Conservation (phyloP, 2,113 vertebrate species). For the Solenodon paradoxus region DNA sequence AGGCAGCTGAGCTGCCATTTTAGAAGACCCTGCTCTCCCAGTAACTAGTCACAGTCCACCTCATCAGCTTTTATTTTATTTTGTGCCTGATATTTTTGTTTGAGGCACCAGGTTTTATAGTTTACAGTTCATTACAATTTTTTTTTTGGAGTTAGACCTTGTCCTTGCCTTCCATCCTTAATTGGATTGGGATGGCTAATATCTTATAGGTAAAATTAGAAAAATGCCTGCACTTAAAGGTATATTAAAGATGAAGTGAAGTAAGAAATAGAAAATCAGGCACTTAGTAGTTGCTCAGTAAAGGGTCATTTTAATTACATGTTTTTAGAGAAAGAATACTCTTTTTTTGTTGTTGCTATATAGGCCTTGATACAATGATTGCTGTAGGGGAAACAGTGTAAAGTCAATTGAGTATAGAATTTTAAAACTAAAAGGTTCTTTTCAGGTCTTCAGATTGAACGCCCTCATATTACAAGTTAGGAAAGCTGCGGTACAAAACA, state of each 20-base stretch:
- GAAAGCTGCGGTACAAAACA: neutral
- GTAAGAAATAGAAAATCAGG: neutral
- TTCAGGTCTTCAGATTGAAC: neutral
- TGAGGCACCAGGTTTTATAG: neutral
- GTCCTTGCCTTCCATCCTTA: neutral
- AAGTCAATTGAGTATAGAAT: neutral
- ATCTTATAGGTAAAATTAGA: neutral
- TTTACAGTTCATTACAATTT: neutral
- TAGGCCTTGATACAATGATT: neutral
- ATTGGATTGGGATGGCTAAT: neutral
- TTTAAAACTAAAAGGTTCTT: slow-evolving; percentile 11
- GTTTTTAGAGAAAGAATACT: neutral
- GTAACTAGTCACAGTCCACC: neutral
- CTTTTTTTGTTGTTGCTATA: neutral
- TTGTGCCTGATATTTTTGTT: neutral
- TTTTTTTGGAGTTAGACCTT: neutral
- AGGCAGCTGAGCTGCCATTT: neutral
- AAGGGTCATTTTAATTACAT: neutral
- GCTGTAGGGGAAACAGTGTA: neutral
- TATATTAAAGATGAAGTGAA: neutral
- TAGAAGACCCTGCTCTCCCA: neutral
- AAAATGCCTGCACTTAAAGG: neutral
- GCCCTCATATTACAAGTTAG: neutral
- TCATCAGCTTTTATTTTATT: neutral
- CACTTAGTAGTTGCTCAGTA: neutral